These are phyloP conservation scores for Eubasilissa regina DNA, from an alignment of 1,140 invertebrate species.

Conservation along the genomic window DNA sequence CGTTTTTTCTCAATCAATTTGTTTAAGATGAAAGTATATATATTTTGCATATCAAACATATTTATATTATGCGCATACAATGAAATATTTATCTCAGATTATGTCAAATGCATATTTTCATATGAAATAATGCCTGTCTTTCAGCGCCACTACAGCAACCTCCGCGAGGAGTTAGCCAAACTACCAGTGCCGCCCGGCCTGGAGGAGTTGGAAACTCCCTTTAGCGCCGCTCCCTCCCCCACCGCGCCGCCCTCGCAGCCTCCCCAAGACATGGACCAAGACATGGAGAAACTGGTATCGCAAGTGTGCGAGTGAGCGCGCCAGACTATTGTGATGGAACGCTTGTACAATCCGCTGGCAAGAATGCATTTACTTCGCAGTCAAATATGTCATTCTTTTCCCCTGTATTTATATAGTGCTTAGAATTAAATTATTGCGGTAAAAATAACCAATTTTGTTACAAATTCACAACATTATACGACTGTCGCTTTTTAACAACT, in stretches of 20 bases:
- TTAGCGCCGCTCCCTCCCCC: slow-evolving; percentile 61
- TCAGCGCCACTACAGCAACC: slow-evolving; percentile 84
- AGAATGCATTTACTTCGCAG: background rate
- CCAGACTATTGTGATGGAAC: background rate
- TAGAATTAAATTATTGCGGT: slow-evolving; percentile 28
- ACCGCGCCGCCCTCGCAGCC: slow-evolving; percentile 47
- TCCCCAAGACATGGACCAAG: slow-evolving; percentile 75
- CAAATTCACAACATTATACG: background rate
- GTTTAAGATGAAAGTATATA: no score
- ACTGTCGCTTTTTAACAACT: slow-evolving; percentile 10
- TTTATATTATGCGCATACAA: no score
- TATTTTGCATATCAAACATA: no score
- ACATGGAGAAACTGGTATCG: slow-evolving; percentile 84
- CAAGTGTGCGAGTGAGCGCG: slow-evolving; percentile 77
- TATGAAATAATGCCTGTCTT: slow-evolving; percentile 55
- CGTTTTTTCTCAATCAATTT: no score
- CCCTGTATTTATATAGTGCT: slow-evolving; percentile 26
- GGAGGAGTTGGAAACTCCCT: slow-evolving; percentile 79
- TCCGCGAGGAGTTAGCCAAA: slow-evolving; percentile 86
- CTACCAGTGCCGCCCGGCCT: slow-evolving; percentile 82
- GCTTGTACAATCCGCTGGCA: background rate
- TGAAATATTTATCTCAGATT: no score
- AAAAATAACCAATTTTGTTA: background rate
- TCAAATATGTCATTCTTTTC: slow-evolving; percentile 18
- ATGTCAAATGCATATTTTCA: background rate